Conservation (phyloP, 2,888 invertebrate species). For the Onchidella celtica region DNA sequence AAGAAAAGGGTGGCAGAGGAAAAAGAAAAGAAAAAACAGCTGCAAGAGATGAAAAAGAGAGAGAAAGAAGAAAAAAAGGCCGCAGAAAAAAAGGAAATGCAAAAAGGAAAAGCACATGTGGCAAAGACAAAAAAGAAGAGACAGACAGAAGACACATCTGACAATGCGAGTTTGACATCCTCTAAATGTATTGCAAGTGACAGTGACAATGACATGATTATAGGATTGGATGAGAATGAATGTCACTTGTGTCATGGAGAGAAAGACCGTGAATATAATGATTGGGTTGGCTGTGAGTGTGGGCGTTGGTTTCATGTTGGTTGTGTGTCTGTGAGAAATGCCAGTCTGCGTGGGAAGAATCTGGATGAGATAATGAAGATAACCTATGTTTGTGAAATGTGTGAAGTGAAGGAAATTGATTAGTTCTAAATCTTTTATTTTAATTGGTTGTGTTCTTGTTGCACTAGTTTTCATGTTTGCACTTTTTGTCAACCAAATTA, state of each 20-base stretch:
- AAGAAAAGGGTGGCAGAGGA: not conserved
- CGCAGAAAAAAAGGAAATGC: not conserved
- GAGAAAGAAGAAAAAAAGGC: not conserved
- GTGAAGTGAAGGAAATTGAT: not conserved
- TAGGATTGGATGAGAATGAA: not conserved
- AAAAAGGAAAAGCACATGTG: not conserved
- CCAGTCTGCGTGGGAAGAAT: not conserved
- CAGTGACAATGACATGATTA: not conserved
- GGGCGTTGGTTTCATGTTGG: not conserved
- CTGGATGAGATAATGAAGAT: not conserved
- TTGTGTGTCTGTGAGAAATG: not conserved
- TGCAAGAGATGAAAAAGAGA: no score
- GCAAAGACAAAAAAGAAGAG: not conserved
- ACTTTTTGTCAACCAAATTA: no score
- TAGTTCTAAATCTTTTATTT: no score
- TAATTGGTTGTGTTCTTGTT: no score
- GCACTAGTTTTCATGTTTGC: no score
- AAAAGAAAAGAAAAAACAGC: not conserved
- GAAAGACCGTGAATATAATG: not conserved
- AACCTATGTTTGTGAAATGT: not conserved
- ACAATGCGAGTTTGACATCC: slow-evolving; percentile 1
- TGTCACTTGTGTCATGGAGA: not conserved
- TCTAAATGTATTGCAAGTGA: not conserved
- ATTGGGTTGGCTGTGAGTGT: not conserved
- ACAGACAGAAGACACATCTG: not conserved